Conservation (phyloP, 2,888 invertebrate genomes). For the Ormyrus pomaceus region DNA sequence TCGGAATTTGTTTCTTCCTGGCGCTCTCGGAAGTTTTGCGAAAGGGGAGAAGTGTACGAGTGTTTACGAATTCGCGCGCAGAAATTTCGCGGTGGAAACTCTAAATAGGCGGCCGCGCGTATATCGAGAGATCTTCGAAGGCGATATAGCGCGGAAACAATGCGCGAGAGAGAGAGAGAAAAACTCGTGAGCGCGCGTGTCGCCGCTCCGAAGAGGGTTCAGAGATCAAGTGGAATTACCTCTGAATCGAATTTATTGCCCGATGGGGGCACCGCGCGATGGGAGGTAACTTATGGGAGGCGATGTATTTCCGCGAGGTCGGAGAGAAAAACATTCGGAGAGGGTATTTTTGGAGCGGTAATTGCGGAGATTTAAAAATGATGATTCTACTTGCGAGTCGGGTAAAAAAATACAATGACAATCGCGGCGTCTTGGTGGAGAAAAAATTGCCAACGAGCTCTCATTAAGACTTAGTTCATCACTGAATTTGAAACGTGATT, state of each 20-base stretch:
- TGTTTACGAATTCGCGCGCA: background rate
- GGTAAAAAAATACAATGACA: background rate
- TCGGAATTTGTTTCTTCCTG: too few relatives aligned
- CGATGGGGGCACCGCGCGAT: background rate
- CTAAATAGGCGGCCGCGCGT: background rate
- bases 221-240: slow-evolving; percentile 27
- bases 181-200: background rate
- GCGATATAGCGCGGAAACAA: slow-evolving; percentile 44
- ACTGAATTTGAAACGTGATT: slow-evolving; percentile 31
- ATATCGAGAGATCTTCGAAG: slow-evolving; percentile 33
- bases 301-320: too few relatives aligned
- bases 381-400: too few relatives aligned
- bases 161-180: slow-evolving; percentile 3
- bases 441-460: background rate
- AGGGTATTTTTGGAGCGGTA: background rate
- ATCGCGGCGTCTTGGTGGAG: background rate
- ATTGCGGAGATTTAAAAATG: background rate
- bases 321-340: background rate
- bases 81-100: background rate
- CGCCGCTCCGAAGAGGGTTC: background rate
- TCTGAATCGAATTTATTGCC: slow-evolving; percentile 26
- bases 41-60: background rate
- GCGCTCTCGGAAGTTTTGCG: background rate
- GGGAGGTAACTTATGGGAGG: too few relatives aligned
- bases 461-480: slow-evolving; percentile 50